Evolutionary conservation across 2,797 vertebrate species (phyloP).

Genomic region (Nyctibius grandis): DNA sequence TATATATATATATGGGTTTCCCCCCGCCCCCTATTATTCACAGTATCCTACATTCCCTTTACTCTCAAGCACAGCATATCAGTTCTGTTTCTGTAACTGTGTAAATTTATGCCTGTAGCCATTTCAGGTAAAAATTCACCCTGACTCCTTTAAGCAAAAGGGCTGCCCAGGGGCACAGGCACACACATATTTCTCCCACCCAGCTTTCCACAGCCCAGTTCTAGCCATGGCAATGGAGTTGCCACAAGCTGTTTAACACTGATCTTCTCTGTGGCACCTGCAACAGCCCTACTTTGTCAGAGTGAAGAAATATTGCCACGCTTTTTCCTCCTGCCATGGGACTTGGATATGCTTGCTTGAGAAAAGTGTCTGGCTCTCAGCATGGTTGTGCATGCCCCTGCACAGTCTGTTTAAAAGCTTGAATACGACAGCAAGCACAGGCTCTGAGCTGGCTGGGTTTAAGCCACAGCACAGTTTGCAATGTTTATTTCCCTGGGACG

Average conservation of each 20-base stretch:
- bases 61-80: not conserved
- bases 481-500: not conserved
- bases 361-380: not conserved
- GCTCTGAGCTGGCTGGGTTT: not conserved
- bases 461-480: not conserved
- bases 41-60: not conserved
- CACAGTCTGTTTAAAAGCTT: not conserved
- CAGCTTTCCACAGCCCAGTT: not conserved
- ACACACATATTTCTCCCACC: not conserved
- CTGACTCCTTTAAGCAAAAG: not conserved
- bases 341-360: not conserved
- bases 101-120: not conserved
- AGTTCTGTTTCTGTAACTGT: not conserved
- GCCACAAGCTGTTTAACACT: not conserved
- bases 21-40: no score
- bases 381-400: fast-evolving
- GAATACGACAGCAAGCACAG: not conserved
- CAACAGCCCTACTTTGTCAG: not conserved
- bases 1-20: no score
- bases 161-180: not conserved
- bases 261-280: not conserved
- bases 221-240: not conserved
- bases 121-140: not conserved
- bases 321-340: not conserved
- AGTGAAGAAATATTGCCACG: not conserved